Base-by-base conservation (phyloP, 92 coral and sea anemone species). In the Phenganax subtilis region DNA sequence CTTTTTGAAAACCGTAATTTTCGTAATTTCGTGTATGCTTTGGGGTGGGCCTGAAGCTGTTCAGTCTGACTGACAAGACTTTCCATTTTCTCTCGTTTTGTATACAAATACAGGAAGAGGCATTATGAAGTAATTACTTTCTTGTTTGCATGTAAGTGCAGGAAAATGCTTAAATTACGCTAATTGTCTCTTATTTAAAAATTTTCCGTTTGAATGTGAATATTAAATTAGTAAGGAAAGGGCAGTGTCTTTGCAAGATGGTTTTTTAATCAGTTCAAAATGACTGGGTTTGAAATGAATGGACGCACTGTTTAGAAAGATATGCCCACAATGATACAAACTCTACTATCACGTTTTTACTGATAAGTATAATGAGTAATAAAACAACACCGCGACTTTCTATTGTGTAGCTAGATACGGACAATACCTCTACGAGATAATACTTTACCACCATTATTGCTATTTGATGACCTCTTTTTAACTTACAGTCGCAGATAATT, bases 291-390 rank as follows among this genome's bases (percentile, higher is more conserved):
- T 20, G 37, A 12, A 37, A 64, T 64, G 31, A 59, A 59, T 64
- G 17, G 70, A 12, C 37, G 29, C 5, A 30, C 53, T 68, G 53
- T 68, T 68, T 68, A 68, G 53, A 6, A 68, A 51, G 57, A 65
- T 27, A 16, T 52, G 29, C 64, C 64, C 55, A 77, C 7, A 76
- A 17, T 63, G 83, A 63, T 79, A 79, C 83, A 79, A 53, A 79
- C 51, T 79, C 63, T 68, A 68, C 47, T 62, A 62, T 52, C 47
- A 37, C 74, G 73, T 53, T 63, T 63, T 79, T 52, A 17, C 55
- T 65, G 83, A 79, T 79, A 79, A 79, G 83, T 79, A 75, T 75
- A 79, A 79, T 79, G 83, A 65, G 74, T 79, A 79, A 79, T 79
- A 79, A 79, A 79, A 64, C 44, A 15, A 37, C 20, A 79, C 83